Base-by-base conservation (phyloP, 1,140 invertebrate species). In the Bilobella aurantiaca region DNA sequence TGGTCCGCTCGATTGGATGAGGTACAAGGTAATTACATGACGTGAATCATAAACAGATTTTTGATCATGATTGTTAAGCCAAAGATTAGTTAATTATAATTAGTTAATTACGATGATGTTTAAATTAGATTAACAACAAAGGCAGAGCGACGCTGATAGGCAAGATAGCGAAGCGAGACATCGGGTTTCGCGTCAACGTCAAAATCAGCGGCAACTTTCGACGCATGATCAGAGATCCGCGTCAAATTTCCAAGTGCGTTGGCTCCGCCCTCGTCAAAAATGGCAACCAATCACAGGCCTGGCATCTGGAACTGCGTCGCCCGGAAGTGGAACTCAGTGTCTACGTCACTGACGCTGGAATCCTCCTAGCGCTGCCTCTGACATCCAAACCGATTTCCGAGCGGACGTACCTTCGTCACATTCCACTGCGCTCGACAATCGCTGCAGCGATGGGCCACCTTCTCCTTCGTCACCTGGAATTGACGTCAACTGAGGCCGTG, bases 141-240 rank as follows among this genome's bases (percentile, higher is more conserved):
- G 21, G 23, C 29, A 3, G 29, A 14, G 23, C 23, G n/a, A 14
- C 34, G 34, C 18, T 62, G n/a, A 62, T 3, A 23, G 2, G 8
- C 28, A 62, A n/a, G 30, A 32, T 23, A 25, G 5, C 27, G n/a
- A 34, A 23, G 60, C 23, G 42, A 37, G 12, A 32, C 29, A 18
- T 42, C 18, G 34, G 34, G 18, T 64, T 64, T 27, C 47, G 63
- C 16, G 63, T 64, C 8, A 58, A 58, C 30, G 63, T 64, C 29
- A 64, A 64, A 29, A 31, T 58, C 21, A 29, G 49, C n/a, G 53
- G 49, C n/a, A 58, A 8, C n/a, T 64, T 12, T 34, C 23, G 27
- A 18, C n/a, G 62, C 12, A 23, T 12, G 3, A 23, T 37, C 3
- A 2, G 23, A 3, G 28, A 31, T 5, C 25, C 47, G 3, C 5